Evolutionary conservation across 1,140 invertebrate species (phyloP).

Genomic region (Eurosta solidaginis): DNA sequence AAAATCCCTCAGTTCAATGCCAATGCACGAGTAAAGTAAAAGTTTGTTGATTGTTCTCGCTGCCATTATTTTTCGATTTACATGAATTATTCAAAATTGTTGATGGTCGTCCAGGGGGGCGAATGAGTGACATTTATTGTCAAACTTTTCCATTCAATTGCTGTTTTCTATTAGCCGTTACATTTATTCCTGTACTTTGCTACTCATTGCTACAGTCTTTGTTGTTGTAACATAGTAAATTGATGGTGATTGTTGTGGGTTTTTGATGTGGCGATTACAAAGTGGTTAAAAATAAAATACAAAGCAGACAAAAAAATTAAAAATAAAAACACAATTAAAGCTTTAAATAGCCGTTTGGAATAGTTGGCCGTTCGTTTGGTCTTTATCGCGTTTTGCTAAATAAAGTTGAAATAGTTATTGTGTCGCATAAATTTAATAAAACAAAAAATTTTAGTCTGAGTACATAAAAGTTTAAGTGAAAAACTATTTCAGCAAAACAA

Average conservation of each 20-base stretch:
- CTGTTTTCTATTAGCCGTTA: background rate
- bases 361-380: background rate
- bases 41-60: background rate
- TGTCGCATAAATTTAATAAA: background rate
- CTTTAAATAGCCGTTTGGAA: background rate
- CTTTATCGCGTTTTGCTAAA: background rate
- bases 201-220: background rate
- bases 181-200: background rate
- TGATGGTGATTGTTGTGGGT: constrained; percentile 3
- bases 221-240: background rate
- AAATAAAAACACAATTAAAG: background rate
- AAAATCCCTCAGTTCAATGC: background rate
- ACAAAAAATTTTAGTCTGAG: background rate
- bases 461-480: background rate
- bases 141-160: constrained; percentile 5
- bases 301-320: background rate
- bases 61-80: constrained; percentile 24
- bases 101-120: background rate
- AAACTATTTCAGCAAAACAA: too few species aligned
- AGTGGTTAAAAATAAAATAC: background rate
- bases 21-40: background rate
- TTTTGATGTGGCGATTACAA: background rate
- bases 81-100: background rate
- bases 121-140: constrained; percentile 17
- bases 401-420: background rate